Evolutionary conservation across 1,140 invertebrate species (phyloP).

Genomic region (Eubasilissa regina): DNA sequence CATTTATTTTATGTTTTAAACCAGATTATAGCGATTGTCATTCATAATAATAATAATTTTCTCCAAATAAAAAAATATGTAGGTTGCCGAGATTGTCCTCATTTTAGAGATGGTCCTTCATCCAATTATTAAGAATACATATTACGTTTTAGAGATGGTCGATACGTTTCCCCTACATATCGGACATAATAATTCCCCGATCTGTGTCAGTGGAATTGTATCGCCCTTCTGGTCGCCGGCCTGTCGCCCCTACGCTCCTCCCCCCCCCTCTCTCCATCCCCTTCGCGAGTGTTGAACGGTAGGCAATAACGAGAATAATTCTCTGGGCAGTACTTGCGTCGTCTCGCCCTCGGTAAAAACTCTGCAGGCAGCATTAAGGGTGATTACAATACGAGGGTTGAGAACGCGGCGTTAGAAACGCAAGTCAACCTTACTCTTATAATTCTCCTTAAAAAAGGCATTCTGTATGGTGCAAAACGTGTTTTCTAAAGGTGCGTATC

Average conservation of each 20-base stretch:
- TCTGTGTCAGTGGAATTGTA: conserved; percentile 34
- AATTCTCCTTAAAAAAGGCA: too few relatives aligned
- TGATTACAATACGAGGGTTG: too few relatives aligned
- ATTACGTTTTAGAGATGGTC: not conserved
- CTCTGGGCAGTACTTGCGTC: conserved; percentile 5
- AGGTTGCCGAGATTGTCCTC: too few relatives aligned
- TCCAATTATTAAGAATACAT: not conserved
- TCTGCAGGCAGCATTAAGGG: not conserved
- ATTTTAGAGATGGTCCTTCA: not conserved
- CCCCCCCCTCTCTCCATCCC: not conserved
- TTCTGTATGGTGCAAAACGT: too few relatives aligned
- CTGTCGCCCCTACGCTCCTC: conserved; percentile 21
- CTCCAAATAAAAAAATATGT: too few relatives aligned
- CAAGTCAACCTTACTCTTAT: too few relatives aligned
- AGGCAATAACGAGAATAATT: conserved; percentile 37
- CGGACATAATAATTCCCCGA: conserved; percentile 6
- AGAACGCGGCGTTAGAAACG: too few relatives aligned
- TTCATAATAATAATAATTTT: too few relatives aligned
- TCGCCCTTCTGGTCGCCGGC: conserved; percentile 28
- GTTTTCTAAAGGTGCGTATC: too few relatives aligned
- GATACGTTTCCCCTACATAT: not conserved
- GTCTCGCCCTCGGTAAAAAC: not conserved
- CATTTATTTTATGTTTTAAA: too few relatives aligned
- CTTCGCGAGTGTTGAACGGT: not conserved
- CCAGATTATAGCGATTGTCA: too few relatives aligned